Base-by-base conservation (phyloP, 1,140 invertebrate species). In the Telenomus remus region DNA sequence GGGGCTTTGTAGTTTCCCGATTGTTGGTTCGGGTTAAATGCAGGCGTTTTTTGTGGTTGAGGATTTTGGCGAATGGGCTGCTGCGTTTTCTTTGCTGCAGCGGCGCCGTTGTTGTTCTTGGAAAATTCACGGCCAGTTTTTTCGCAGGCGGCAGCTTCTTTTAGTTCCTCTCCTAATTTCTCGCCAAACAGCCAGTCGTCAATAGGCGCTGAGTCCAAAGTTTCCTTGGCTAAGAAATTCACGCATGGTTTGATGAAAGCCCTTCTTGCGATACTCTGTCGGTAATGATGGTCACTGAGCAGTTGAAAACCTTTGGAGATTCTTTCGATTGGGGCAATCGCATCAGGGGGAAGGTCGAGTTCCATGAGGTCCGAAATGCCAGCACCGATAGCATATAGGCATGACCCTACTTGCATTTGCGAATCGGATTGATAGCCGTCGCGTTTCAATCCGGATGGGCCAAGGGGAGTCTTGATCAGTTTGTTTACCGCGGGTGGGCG, bases 161-260 rank as follows among this genome's bases (percentile, higher is more conserved):
- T 57, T 4, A 57, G 13, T 16, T 57, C 55, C 35, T 57, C 44
- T 2, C 8, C 43, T 9, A 57, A 57, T 9, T 34, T 57, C 4
- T 7, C n/a, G 2, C 27, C 55, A 16, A 57, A 47, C n/a, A 57
- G 14, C 55, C 55, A 57, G 2, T 57, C 55, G 12, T 57, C 42
- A 13, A 57, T 35, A 1, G 19, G 43, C 4, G 55, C 55, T n/a
- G 43, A 5, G 10, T 47, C 44, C 35, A 44, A 43, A 13, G 55
- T 57, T 7, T 33, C 35, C 37, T 57, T 57, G 4, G 27, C 43
- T 11, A 57, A 47, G 1, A 57, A 7, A n/a, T 57, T 47, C 3
- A 57, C 33, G 11, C 5, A 46, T 8, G 55, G 55, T n/a, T 57
- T 57, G 4, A 57, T 47, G 16, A 57, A 57, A 35, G 55, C 43